Evolutionary conservation across 2,888 invertebrate species (phyloP).

Genomic region (Stenoptilia bipunctidactyla): DNA sequence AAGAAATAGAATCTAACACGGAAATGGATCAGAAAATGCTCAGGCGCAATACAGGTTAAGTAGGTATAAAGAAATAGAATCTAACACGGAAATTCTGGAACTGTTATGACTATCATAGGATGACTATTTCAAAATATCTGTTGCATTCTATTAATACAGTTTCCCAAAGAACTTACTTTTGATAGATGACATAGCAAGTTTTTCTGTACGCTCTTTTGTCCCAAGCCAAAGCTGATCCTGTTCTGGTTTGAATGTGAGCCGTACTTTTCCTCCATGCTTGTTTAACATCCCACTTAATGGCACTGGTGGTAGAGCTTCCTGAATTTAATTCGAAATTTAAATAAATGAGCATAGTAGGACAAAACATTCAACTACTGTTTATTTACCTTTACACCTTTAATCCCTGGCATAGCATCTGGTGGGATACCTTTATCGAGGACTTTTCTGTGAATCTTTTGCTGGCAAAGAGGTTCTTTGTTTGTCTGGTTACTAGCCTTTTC

Average conservation of each 20-base stretch:
- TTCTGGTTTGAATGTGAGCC: conserved; percentile 92
- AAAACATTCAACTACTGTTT: background rate
- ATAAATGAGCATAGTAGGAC: background rate
- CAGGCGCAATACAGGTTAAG: too few relatives aligned
- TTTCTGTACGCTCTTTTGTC: conserved; percentile 93
- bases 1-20: too few relatives aligned
- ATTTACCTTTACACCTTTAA: conserved; percentile 80
- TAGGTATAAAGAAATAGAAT: too few relatives aligned
- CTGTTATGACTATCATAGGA: too few relatives aligned
- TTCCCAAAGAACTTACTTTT: conserved; percentile 78
- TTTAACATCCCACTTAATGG: conserved; percentile 93
- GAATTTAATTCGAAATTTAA: conserved; percentile 5
- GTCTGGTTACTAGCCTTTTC: conserved; percentile 71
- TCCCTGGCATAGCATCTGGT: conserved; percentile 89
- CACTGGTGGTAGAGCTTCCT: conserved; percentile 85
- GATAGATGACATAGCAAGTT: conserved; percentile 90
- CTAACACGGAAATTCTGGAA: too few relatives aligned
- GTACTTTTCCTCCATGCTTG: conserved; percentile 89
- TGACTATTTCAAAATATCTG: too few relatives aligned
- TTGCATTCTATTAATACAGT: too few relatives aligned
- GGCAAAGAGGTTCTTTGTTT: conserved; percentile 79
- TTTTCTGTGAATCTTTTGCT: conserved; percentile 86
- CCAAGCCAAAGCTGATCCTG: conserved; percentile 92
- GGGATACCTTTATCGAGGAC: conserved; percentile 91
- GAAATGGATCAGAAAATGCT: too few relatives aligned